Percentiles rank a stretch among this genome's conserved stretches.
These are phyloP conservation scores for Geotrypetes seraphini DNA, from an alignment of 2,797 vertebrate genomes.

Conservation along the genomic window DNA sequence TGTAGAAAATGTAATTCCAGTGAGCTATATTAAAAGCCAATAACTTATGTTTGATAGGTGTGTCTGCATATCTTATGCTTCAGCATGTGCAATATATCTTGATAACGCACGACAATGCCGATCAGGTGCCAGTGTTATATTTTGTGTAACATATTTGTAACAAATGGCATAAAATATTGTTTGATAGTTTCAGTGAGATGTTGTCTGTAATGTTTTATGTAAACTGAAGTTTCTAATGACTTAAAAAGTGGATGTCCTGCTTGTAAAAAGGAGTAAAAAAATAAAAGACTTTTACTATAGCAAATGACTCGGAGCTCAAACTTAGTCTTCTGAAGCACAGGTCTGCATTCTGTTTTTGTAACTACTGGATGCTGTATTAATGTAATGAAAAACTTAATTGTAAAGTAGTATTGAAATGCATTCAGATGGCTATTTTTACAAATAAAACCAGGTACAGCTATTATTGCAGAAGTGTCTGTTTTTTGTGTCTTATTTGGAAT, in stretches of 20 bases:
- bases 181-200: conserved; percentile 46
- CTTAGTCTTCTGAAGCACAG: conserved; percentile 52
- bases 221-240: conserved; percentile 35
- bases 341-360: conserved; percentile 49
- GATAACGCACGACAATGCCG: conserved; percentile 46
- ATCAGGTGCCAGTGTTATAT: conserved; percentile 63
- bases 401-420: conserved; percentile 49
- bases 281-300: conserved; percentile 19
- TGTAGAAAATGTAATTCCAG: conserved; percentile 48
- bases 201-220: conserved; percentile 48
- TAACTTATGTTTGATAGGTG: conserved; percentile 47
- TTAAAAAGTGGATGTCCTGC: conserved; percentile 26
- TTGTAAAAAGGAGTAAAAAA: conserved; percentile 29
- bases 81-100: conserved; percentile 70
- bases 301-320: conserved; percentile 31
- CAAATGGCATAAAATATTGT: conserved; percentile 47
- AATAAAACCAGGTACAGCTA: conserved; percentile 63
- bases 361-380: conserved; percentile 58
- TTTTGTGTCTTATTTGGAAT: conserved; percentile 11
- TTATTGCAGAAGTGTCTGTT: conserved; percentile 21
- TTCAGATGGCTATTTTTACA: conserved; percentile 69
- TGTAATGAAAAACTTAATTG: conserved; percentile 40
- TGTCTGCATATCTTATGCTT: conserved; percentile 54
- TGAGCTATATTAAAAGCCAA: conserved; percentile 47
- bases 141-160: conserved; percentile 57